Conservation (phyloP, 1,140 invertebrate genomes). For the Rhagoletis pomonella region DNA sequence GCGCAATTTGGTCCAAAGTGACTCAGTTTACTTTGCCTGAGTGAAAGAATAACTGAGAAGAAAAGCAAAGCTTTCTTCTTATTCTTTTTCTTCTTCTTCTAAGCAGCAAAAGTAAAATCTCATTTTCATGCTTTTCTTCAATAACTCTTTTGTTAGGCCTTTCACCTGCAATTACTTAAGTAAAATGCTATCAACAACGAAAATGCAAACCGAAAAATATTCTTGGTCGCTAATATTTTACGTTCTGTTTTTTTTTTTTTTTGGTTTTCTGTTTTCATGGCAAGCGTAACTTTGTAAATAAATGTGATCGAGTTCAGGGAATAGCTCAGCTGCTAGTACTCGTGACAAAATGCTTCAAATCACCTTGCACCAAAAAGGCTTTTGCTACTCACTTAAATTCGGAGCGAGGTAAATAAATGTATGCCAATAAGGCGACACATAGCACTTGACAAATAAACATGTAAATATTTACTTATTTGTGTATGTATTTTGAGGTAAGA, state of each 20-base stretch:
- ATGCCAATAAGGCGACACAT: background rate
- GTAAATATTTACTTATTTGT: too few relatives aligned
- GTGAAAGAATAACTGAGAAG: too few relatives aligned
- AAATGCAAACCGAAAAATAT: background rate
- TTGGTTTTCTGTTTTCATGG: background rate
- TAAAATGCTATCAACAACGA: conserved; percentile 12
- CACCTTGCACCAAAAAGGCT: background rate
- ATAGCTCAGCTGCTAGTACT: background rate
- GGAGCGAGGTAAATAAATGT: background rate
- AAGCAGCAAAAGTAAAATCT: background rate
- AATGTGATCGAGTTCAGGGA: background rate
- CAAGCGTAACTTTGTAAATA: background rate
- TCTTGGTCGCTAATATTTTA: too few relatives aligned
- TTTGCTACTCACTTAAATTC: background rate
- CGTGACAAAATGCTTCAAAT: background rate
- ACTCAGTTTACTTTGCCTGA: too few relatives aligned
- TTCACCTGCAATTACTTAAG: background rate
- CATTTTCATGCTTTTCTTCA: background rate
- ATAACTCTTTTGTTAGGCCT: background rate
- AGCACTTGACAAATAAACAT: too few relatives aligned
- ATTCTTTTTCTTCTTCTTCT: too few relatives aligned
- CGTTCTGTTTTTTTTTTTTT: too few relatives aligned
- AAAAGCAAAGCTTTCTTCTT: too few relatives aligned
- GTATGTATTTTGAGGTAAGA: too few relatives aligned
- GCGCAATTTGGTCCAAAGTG: too few relatives aligned